Conservation (phyloP, 2,888 invertebrate species). For the Eupithecia subumbrata region DNA sequence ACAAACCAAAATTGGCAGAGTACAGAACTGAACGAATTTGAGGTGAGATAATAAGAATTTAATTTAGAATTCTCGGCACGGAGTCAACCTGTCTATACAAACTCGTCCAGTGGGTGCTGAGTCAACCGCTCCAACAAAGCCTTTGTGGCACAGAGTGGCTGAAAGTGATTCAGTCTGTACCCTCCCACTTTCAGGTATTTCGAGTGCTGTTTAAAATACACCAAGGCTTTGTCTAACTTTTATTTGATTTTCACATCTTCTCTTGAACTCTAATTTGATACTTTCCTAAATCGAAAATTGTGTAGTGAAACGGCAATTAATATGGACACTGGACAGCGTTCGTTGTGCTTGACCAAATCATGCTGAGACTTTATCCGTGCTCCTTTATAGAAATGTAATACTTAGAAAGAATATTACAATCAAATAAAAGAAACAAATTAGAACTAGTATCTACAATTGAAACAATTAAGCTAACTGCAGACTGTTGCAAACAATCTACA, state of each 20-base stretch:
- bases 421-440: too few relatives aligned
- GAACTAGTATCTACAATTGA: too few relatives aligned
- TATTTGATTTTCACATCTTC: conserved; percentile 3
- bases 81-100: conserved; percentile 19
- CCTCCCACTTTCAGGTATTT: neutral
- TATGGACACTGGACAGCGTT: neutral
- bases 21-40: neutral
- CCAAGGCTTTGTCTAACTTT: neutral
- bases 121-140: conserved; percentile 28
- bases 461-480: too few relatives aligned
- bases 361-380: neutral
- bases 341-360: neutral
- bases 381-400: neutral
- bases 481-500: too few relatives aligned
- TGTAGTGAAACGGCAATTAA: neutral
- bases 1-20: neutral
- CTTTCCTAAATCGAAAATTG: neutral
- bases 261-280: neutral
- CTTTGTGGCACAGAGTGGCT: conserved; percentile 24
- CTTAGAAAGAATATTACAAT: too few relatives aligned
- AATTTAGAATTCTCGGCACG: conserved; percentile 14
- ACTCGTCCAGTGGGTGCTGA: conserved; percentile 24
- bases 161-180: conserved; percentile 22
- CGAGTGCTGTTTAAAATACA: conserved; percentile 1
- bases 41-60: conserved; percentile 25